Conservation (phyloP, 2,797 vertebrate species). For the Bryconaethiops microstoma region DNA sequence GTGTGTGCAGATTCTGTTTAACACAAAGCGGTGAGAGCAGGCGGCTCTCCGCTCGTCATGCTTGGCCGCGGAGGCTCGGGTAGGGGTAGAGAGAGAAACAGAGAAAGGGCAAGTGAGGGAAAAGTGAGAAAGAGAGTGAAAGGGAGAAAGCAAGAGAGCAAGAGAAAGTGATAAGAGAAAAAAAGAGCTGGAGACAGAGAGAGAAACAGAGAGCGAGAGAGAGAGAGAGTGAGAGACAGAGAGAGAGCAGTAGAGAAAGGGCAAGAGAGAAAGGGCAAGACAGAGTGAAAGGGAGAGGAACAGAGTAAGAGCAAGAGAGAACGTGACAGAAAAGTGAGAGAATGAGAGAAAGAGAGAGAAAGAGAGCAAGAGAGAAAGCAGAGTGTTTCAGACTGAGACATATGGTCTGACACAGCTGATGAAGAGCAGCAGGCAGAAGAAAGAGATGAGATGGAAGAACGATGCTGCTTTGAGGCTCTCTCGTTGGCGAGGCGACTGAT, state of each 20-base stretch:
- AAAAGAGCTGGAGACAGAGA: too few relatives aligned
- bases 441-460: slow-evolving; percentile 39
- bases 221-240: too few relatives aligned
- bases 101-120: background rate
- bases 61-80: slow-evolving; percentile 29
- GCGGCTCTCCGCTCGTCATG: slow-evolving; percentile 49
- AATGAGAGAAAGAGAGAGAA: too few relatives aligned
- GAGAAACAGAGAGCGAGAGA: too few relatives aligned
- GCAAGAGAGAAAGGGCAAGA: too few relatives aligned
- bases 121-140: slow-evolving; percentile 34
- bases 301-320: too few relatives aligned
- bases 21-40: slow-evolving; percentile 24
- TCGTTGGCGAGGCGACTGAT: slow-evolving; percentile 7
- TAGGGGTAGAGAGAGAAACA: too few relatives aligned
- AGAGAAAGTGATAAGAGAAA: too few relatives aligned
- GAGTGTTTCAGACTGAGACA: slow-evolving; percentile 67
- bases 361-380: too few relatives aligned
- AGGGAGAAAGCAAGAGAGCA: slow-evolving; percentile 42
- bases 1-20: slow-evolving; percentile 55
- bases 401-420: slow-evolving; percentile 70
- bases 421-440: slow-evolving; percentile 54
- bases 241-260: too few relatives aligned
- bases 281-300: too few relatives aligned
- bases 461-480: slow-evolving; percentile 29
- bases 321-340: too few relatives aligned